Evolutionary conservation across 2,113 vertebrate species (phyloP).

Genomic region (Zosterops pallidus): DNA sequence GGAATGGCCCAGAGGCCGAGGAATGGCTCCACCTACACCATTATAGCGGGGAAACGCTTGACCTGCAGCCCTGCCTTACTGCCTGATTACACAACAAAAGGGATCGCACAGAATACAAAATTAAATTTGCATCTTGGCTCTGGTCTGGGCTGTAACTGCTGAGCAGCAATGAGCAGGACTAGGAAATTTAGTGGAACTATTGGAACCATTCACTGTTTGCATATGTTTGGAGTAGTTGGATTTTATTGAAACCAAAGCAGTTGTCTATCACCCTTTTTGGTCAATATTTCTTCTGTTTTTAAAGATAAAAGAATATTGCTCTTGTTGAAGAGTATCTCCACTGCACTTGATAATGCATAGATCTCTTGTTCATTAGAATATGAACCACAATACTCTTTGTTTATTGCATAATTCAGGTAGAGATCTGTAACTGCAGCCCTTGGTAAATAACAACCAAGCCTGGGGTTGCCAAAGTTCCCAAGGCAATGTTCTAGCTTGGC

Average conservation of each 20-base stretch:
- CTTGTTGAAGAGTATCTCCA: background rate
- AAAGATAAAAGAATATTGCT: background rate
- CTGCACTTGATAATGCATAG: background rate
- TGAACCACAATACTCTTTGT: background rate
- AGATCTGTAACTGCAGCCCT: background rate
- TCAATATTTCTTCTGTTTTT: background rate
- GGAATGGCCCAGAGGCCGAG: fast-evolving
- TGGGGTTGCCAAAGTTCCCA: background rate
- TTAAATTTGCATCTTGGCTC: fast-evolving
- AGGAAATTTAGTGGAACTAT: background rate
- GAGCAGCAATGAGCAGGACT: too few species aligned
- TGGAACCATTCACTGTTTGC: background rate
- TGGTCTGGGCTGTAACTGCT: fast-evolving
- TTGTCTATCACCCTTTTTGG: background rate
- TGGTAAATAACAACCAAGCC: background rate
- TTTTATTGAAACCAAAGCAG: background rate
- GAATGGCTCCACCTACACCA: fast-evolving
- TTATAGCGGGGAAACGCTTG: fast-evolving
- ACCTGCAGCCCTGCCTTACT: background rate
- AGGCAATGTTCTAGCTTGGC: background rate
- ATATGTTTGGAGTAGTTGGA: background rate
- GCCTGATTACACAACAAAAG: fast-evolving
- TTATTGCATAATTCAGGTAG: background rate
- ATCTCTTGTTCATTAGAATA: background rate
- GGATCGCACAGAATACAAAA: background rate